Base-by-base conservation (phyloP, 53 echinoderm and acorn worm genomes). In the Antedon mediterranea region DNA sequence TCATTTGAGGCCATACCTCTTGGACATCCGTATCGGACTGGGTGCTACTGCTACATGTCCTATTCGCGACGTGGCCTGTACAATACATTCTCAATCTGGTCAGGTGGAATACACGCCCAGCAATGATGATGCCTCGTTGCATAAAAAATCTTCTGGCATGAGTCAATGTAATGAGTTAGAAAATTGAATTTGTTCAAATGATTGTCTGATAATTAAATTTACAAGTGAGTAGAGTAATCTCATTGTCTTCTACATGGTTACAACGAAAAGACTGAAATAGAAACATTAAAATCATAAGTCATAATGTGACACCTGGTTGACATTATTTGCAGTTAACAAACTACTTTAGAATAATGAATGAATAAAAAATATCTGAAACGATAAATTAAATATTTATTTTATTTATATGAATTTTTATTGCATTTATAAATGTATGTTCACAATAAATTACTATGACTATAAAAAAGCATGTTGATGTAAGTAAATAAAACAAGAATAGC, bases 1-100 rank as follows among this genome's bases (percentile, higher is more conserved):
- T 86, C 86, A 73, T 87, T 91, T 71, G 87, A 75, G 78, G 94
- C 94, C 94, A 94, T 94, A 43, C 83, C 87, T 57, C 57, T 57
- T 3, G 57, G 23, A 57, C 9, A 57, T 57, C 57, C 57, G 57
- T 57, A 57, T 57, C 20, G 57, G 57, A 57, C 57, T 57, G 9
- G 23, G 3, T 57, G 57, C 57, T 8, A 18, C 57, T 57, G 57
- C 57, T 57, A 57, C 57, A 57, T 15, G 57, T 57, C 57, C 57
- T 57, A 26, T 57, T 57, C 57, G 9, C 57, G 57, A 57, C 23
- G 57, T 57, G 57, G 57, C 57, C 57, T 57, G 57, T 57, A 57
- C 20, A 57, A 57, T 57, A 57, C 57, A 57, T 57, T 57, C 9
- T 57, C 57, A 57, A 57, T 57, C 57, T 57, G 57, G 14, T 57